Base-by-base conservation (phyloP, 2,113 vertebrate species). In the Psammodynastes pulverulentus region DNA sequence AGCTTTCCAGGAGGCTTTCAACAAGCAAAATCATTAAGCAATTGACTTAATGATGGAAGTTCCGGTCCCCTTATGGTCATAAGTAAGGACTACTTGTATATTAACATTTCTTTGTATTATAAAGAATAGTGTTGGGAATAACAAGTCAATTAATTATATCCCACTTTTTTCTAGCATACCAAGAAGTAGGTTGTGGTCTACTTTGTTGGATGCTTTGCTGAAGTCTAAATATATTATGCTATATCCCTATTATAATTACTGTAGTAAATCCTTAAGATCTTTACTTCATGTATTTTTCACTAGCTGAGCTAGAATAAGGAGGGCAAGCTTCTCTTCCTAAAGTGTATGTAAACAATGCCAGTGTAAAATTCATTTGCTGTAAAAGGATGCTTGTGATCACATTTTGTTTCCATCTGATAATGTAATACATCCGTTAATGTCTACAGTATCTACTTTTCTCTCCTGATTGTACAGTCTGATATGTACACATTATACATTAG, bases 331-430 rank as follows among this genome's bases (percentile, higher is more conserved):
- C 58, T 21, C 93, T 1, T 29, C 45, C 56, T 15, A 79, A 48
- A 5, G 9, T 91, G 85, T n/a, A 46, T 94, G 92, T 94, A 95
- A 94, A 92, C 90, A 93, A 94, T 92, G 91, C 94, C 85, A 79
- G 93, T 95, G 93, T 91, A 95, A 95, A 95, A 96, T 96, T 94
- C 84, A 96, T 91, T 89, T 93, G 52, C 51, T 95, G 96, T 95
- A 96, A 97, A 95, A 93, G 89, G 92, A 96, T 91, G 89, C 95
- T 87, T 62, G 88, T 88, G 95, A 94, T 96, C 93, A 7, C 92
- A n/a, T 96, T 95, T 94, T 95, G 90, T 97, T 97, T 96, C 95
- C 88, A 0, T 87, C 52, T 92, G 85, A 94, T 95, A 58, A 95
- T 95, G 93, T 49, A 92, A 92, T 91, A 53, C 72, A 5, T 89